Percentiles rank a stretch among this genome's conserved stretches.
Evolutionary conservation across 2,113 vertebrate species (phyloP).

Genomic region (Psophia crepitans): DNA sequence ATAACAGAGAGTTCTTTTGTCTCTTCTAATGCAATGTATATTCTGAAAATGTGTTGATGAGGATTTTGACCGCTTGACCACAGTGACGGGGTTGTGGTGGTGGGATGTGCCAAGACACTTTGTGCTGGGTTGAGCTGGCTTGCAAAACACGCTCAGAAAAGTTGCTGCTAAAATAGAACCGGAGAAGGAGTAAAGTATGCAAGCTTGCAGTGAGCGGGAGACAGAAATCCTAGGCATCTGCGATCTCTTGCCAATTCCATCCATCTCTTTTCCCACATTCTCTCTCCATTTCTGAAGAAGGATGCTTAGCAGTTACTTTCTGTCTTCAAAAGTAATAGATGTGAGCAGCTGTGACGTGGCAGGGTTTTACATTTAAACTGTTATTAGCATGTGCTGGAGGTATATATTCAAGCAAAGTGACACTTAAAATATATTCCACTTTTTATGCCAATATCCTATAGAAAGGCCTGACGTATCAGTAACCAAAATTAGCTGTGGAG

Average conservation of each 20-base stretch:
- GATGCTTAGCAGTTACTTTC: slow-evolving; percentile 22
- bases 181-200: not conserved
- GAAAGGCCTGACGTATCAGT: not conserved
- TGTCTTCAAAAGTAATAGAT: slow-evolving; percentile 29
- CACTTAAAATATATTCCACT: not conserved
- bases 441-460: not conserved
- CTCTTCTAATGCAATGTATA: fast-evolving
- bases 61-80: not conserved
- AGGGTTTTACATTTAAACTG: slow-evolving; percentile 13
- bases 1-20: not conserved
- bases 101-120: not conserved
- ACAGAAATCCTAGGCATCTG: slow-evolving; percentile 25
- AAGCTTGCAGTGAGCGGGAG: not conserved
- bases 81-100: not conserved
- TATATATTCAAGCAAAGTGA: not conserved
- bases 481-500: slow-evolving; percentile 34
- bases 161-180: slow-evolving; percentile 26
- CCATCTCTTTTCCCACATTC: slow-evolving; percentile 38
- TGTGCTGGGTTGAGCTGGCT: not conserved
- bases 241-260: not conserved
- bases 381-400: slow-evolving; percentile 45
- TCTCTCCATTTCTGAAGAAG: not conserved
- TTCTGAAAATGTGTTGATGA: not conserved
- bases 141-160: not conserved
- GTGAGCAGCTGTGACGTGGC: slow-evolving; percentile 35